Conservation (phyloP, 2,888 invertebrate species). For the Euproctis similis region DNA sequence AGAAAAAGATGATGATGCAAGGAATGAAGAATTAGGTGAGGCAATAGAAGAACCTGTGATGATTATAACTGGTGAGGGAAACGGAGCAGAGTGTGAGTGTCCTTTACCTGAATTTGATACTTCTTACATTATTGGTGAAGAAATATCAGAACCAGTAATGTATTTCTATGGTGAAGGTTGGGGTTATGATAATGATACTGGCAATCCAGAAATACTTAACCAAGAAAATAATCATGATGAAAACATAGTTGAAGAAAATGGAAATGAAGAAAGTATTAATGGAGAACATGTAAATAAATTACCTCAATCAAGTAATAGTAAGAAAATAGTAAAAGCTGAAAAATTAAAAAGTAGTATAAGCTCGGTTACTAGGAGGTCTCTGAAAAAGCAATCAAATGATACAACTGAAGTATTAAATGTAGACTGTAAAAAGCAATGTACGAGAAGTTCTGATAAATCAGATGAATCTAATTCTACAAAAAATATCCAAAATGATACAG, state of each 20-base stretch:
- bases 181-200: slow-evolving; percentile 83
- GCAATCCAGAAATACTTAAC: slow-evolving; percentile 74
- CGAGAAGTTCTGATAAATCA: slow-evolving; percentile 48
- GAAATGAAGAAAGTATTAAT: slow-evolving; percentile 51
- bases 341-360: slow-evolving; percentile 42
- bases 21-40: slow-evolving; percentile 71
- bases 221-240: slow-evolving; percentile 37
- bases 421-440: slow-evolving; percentile 62
- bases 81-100: slow-evolving; percentile 79
- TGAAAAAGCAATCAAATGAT: slow-evolving; percentile 61
- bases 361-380: slow-evolving; percentile 49
- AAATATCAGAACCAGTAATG: slow-evolving; percentile 83
- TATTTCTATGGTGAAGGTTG: slow-evolving; percentile 82
- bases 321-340: slow-evolving; percentile 43
- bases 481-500: slow-evolving; percentile 36
- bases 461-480: slow-evolving; percentile 46
- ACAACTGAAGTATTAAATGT: slow-evolving; percentile 46
- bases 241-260: slow-evolving; percentile 46
- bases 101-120: slow-evolving; percentile 35
- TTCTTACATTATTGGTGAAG: slow-evolving; percentile 77
- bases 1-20: slow-evolving; percentile 13
- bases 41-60: slow-evolving; percentile 84
- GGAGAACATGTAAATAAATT: slow-evolving; percentile 47
- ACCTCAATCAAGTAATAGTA: slow-evolving; percentile 39
- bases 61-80: slow-evolving; percentile 81